Percentiles rank a stretch among this genome's conserved stretches.
Conservation (phyloP, 2,888 invertebrate species). For the Synanthedon tipuliformis region DNA sequence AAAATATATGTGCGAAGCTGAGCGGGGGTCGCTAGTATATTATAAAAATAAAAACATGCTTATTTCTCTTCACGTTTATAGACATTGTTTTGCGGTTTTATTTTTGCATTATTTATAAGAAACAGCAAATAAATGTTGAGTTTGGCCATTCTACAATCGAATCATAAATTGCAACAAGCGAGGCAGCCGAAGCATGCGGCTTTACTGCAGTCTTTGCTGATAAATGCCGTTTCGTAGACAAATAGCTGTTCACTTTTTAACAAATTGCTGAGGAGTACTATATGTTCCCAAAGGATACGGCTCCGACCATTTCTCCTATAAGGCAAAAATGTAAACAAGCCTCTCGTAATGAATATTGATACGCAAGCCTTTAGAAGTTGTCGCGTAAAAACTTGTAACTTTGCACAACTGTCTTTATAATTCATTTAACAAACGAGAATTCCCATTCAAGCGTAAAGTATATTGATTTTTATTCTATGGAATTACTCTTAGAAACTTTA, state of each 20-base stretch:
- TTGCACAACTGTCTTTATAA: slow-evolving; percentile 1
- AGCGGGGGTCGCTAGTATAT: not conserved
- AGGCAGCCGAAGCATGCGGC: slow-evolving; percentile 19
- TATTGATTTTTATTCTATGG: not conserved
- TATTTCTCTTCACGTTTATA: slow-evolving; percentile 9
- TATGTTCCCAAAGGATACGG: slow-evolving; percentile 19
- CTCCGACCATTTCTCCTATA: slow-evolving; percentile 27
- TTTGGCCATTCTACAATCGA: slow-evolving; percentile 23
- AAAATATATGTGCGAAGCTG: not conserved
- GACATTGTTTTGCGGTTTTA: slow-evolving; percentile 7
- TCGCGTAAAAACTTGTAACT: slow-evolving; percentile 19
- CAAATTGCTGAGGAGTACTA: slow-evolving; percentile 34
- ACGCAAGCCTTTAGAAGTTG: slow-evolving; percentile 17
- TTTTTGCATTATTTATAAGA: slow-evolving; percentile 15
- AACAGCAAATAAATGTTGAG: slow-evolving; percentile 13
- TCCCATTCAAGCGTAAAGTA: slow-evolving; percentile 3
- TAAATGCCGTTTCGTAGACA: slow-evolving; percentile 44
- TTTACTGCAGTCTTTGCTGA: slow-evolving; percentile 24
- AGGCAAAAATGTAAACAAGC: slow-evolving; percentile 33
- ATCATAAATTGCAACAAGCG: slow-evolving; percentile 31
- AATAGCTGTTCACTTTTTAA: slow-evolving; percentile 40
- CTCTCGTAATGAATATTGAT: slow-evolving; percentile 45
- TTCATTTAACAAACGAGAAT: slow-evolving; percentile 8
- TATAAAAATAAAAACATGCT: not conserved
- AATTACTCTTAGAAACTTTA: not conserved